Percentiles rank a stretch among this genome's conserved stretches.
These are phyloP conservation scores for Elymnias hypermnestra DNA, from an alignment of 1,140 invertebrate species.

Conservation along the genomic window DNA sequence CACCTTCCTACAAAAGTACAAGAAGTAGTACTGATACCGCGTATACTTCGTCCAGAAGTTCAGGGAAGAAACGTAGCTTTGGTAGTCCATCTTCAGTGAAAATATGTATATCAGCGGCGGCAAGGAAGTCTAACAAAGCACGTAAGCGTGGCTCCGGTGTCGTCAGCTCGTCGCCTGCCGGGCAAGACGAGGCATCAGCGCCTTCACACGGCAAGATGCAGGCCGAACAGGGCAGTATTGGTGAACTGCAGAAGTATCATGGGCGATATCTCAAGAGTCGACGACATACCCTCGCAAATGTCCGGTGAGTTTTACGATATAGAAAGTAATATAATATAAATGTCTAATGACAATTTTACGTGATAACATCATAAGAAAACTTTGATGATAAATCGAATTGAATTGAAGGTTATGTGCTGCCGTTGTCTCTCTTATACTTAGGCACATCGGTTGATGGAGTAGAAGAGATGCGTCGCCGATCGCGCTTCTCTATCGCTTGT, in stretches of 20 bases:
- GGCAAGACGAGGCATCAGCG: slow-evolving; percentile 45
- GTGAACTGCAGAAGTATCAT: slow-evolving; percentile 90
- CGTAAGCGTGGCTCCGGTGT: slow-evolving; percentile 61
- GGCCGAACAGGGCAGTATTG: slow-evolving; percentile 91
- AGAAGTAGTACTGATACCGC: slow-evolving; percentile 69
- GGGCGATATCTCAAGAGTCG: slow-evolving; percentile 88
- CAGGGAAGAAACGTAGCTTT: slow-evolving; percentile 61
- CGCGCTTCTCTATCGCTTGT: no score
- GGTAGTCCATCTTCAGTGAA: slow-evolving; percentile 66
- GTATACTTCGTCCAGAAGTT: slow-evolving; percentile 64
- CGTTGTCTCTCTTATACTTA: no score
- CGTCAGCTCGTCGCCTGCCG: slow-evolving; percentile 38
- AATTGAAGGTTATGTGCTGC: no score
- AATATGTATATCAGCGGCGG: slow-evolving; percentile 67
- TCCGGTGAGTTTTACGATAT: slow-evolving; percentile 82
- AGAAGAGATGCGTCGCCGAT: no score
- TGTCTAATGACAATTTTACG: no score
- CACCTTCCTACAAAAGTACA: slow-evolving; percentile 70
- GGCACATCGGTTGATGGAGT: no score
- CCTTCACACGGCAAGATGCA: slow-evolving; percentile 82
- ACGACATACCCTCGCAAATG: slow-evolving; percentile 90
- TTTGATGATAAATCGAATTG: no score
- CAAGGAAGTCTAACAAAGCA: slow-evolving; percentile 64
- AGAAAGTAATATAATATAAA: no score
- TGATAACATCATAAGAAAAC: no score